Base-by-base conservation (phyloP, 2,113 vertebrate species). In the Coptodon bakossiorum region DNA sequence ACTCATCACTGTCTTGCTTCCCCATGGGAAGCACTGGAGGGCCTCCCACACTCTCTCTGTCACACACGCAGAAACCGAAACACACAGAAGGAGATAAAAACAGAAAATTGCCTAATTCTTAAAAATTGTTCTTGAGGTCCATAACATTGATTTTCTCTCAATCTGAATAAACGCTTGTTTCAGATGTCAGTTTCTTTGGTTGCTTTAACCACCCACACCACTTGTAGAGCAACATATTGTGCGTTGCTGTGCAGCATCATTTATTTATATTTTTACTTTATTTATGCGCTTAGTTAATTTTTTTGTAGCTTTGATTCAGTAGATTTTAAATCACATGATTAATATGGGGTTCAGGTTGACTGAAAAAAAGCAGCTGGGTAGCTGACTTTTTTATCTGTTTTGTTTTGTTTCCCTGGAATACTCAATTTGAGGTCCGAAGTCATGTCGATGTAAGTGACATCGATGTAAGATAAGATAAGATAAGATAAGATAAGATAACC, bases 21-120 rank as follows among this genome's bases (percentile, higher is more conserved):
- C 91, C 86, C 92, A 91, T 91, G 92, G 95, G 93, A 94, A 92
- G 90, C 92, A 88, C 92, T 83, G 3, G 2, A 89, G 81, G 48
- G 54, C 86, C 86, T 86, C 88, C 43, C 81, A 19, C 66, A 61
- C 52, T 66, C 78, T 76, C 56, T 80, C 80, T 59, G 84, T 86
- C 89, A 82, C 83, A 86, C 83, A 85, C 82, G 48, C 52, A 82
- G 16, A 89, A 45, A 57, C 53, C 7, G 2, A 66, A 29, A 88
- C 31, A 81, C 11, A 61, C 2, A 79, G 13, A 56, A 19, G 10
- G 13, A 73, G 6, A 40, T 10, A 83, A 59, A 79, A 52, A 19
- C 76, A 34, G 24, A 48, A 24, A 24, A 16, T 13, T 22, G 34
- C 3, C 16, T 1, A 1, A 52, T 78, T 52, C 43, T 13, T 34